A percentile compares a stretch with the other conserved stretches of the same genome.
Conservation (phyloP, 2,113 vertebrate genomes). For the Ctenodactylus gundi region DNA sequence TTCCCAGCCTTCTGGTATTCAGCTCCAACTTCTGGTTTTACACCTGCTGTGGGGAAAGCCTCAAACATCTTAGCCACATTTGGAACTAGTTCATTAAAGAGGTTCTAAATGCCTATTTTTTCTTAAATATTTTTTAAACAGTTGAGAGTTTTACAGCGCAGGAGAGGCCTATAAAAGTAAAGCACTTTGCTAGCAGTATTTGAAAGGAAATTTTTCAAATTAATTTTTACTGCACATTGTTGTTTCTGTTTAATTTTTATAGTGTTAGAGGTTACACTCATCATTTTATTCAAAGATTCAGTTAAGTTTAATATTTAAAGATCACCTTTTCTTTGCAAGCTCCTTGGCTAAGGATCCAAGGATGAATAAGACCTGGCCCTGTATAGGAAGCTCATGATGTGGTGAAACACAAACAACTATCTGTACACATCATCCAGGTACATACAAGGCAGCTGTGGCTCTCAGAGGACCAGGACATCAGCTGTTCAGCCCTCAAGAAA, state of each 20-base stretch:
- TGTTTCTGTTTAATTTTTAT: slow-evolving; percentile 77
- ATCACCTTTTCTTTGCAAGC: slow-evolving; percentile 31
- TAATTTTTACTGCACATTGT: slow-evolving; percentile 79
- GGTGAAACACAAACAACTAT: not conserved
- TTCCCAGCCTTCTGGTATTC: slow-evolving; percentile 14
- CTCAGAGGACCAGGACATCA: not conserved
- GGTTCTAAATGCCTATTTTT: slow-evolving; percentile 75
- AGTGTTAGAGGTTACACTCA: slow-evolving; percentile 72
- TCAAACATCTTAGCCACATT: slow-evolving; percentile 69
- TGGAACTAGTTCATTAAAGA: slow-evolving; percentile 77
- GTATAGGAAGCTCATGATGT: not conserved
- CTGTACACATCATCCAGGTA: not conserved
- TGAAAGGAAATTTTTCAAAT: slow-evolving; percentile 77
- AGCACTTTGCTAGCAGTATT: slow-evolving; percentile 63
- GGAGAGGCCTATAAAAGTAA: slow-evolving; percentile 75
- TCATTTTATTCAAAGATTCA: slow-evolving; percentile 65
- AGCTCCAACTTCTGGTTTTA: slow-evolving; percentile 29
- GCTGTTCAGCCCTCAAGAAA: too few relatives aligned
- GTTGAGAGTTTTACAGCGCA: slow-evolving; percentile 69
- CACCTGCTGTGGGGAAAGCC: slow-evolving; percentile 55
- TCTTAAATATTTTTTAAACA: slow-evolving; percentile 72
- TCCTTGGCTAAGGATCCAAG: slow-evolving; percentile 9
- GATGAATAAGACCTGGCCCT: not conserved
- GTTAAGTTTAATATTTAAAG: slow-evolving; percentile 42
- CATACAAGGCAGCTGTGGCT: not conserved